Percentiles rank a stretch among this genome's conserved stretches.
Evolutionary conservation across 1,140 invertebrate species (phyloP).

Genomic region (Bombus turneri): DNA sequence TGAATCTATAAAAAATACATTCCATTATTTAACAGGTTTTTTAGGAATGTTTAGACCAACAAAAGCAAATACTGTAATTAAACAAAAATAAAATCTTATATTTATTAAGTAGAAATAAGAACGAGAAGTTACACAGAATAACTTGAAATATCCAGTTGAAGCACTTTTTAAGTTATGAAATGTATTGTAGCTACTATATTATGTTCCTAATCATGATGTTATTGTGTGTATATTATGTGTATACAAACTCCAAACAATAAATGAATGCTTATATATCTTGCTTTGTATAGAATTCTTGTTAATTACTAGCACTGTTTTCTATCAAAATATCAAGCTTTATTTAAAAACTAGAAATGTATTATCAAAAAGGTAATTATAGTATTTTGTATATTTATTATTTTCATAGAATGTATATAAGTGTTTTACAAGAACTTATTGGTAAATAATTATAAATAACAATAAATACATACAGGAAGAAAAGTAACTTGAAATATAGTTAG

Average conservation of each 20-base stretch:
- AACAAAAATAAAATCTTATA: slow-evolving; percentile 29
- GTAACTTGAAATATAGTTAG: background rate
- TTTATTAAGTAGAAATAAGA: slow-evolving; percentile 48
- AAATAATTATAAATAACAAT: background rate
- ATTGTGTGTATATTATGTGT: slow-evolving; percentile 70
- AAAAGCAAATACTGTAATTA: slow-evolving; percentile 20
- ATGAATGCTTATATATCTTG: slow-evolving; percentile 64
- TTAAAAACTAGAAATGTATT: slow-evolving; percentile 33
- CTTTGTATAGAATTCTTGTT: slow-evolving; percentile 22
- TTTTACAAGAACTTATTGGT: background rate
- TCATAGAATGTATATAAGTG: background rate
- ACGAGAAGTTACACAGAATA: slow-evolving; percentile 7
- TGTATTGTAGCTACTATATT: slow-evolving; percentile 58
- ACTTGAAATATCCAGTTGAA: slow-evolving; percentile 48
- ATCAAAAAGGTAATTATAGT: background rate
- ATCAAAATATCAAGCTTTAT: background rate
- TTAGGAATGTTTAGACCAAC: slow-evolving; percentile 10
- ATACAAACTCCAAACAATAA: slow-evolving; percentile 69
- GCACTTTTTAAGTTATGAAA: slow-evolving; percentile 58
- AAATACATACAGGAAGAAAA: background rate
- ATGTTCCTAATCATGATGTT: slow-evolving; percentile 67
- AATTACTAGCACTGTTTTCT: background rate
- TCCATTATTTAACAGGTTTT: slow-evolving; percentile 21
- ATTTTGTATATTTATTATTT: background rate
- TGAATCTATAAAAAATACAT: slow-evolving; percentile 7